These are phyloP conservation scores for Trisateles emortualis DNA, from an alignment of 2,888 invertebrate genomes.

Conservation along the genomic window DNA sequence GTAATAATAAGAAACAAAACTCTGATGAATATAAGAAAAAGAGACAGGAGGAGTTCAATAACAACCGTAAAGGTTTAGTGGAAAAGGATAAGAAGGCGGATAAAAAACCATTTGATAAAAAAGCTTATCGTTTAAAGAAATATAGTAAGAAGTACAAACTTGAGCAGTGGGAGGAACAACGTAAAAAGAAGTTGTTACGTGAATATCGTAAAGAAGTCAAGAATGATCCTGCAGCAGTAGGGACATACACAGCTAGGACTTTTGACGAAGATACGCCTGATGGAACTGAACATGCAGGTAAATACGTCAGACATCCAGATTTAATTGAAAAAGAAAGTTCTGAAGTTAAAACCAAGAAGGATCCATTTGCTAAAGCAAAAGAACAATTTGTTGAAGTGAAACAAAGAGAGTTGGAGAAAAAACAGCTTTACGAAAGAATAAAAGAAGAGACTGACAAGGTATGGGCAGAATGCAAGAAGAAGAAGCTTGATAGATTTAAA, in stretches of 20 bases:
- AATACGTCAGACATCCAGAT: conserved; percentile 79
- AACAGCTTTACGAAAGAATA: conserved; percentile 77
- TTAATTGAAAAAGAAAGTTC: conserved; percentile 61
- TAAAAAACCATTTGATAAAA: conserved; percentile 90
- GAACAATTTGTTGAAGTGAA: conserved; percentile 84
- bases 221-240: conserved; percentile 73
- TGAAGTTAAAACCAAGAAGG: conserved; percentile 57
- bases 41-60: conserved; percentile 66
- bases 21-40: conserved; percentile 41
- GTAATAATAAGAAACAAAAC: conserved; percentile 30
- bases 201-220: conserved; percentile 87
- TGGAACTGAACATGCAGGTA: conserved; percentile 58
- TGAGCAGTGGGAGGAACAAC: conserved; percentile 89
- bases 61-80: conserved; percentile 53
- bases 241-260: conserved; percentile 78
- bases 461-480: too few relatives aligned
- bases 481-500: conserved; percentile 90
- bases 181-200: conserved; percentile 86
- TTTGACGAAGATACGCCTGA: conserved; percentile 82
- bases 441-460: conserved; percentile 88
- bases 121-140: conserved; percentile 88
- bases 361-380: conserved; percentile 84
- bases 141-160: conserved; percentile 91
- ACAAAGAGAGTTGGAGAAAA: conserved; percentile 83
- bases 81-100: conserved; percentile 43